Percentiles rank a stretch among this genome's conserved stretches.
Conservation (phyloP, 2,888 invertebrate genomes). For the Eilema griseolum region DNA sequence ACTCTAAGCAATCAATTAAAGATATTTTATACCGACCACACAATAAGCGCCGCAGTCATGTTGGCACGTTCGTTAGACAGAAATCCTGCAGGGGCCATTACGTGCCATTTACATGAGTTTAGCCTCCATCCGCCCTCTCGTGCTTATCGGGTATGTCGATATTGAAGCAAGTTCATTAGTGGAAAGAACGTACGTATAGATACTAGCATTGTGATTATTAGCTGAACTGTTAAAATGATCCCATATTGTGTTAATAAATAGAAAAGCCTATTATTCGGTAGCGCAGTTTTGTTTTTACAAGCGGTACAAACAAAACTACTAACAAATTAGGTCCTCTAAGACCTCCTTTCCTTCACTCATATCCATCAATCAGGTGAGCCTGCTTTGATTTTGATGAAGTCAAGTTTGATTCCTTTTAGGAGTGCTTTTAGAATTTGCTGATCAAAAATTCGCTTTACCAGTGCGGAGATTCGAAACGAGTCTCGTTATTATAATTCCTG, state of each 20-base stretch:
- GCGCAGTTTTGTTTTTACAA: too few relatives aligned
- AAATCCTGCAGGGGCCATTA: slow-evolving; percentile 55
- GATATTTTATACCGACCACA: neutral
- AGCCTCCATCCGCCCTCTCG: slow-evolving; percentile 36
- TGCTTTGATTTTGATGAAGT: too few relatives aligned
- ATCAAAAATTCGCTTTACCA: too few relatives aligned
- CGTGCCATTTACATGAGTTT: slow-evolving; percentile 68
- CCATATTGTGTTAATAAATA: neutral
- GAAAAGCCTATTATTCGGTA: neutral
- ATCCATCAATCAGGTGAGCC: too few relatives aligned
- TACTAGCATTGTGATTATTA: slow-evolving; percentile 6
- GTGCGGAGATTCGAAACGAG: too few relatives aligned
- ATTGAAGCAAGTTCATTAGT: slow-evolving; percentile 45
- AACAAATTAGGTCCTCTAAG: too few relatives aligned
- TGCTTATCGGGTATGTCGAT: slow-evolving; percentile 58
- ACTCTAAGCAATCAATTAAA: neutral
- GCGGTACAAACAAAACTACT: too few relatives aligned
- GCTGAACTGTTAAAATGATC: neutral
- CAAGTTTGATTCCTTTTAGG: too few relatives aligned
- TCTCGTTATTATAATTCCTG: too few relatives aligned
- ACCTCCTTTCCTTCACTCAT: too few relatives aligned
- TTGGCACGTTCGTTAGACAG: slow-evolving; percentile 47
- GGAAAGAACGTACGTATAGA: slow-evolving; percentile 26
- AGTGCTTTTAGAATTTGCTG: too few relatives aligned
- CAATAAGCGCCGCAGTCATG: slow-evolving; percentile 8